phyloP scores from a whole-genome alignment of 2,888 invertebrate genomes.

The Chydorus sphaericus region DNA sequence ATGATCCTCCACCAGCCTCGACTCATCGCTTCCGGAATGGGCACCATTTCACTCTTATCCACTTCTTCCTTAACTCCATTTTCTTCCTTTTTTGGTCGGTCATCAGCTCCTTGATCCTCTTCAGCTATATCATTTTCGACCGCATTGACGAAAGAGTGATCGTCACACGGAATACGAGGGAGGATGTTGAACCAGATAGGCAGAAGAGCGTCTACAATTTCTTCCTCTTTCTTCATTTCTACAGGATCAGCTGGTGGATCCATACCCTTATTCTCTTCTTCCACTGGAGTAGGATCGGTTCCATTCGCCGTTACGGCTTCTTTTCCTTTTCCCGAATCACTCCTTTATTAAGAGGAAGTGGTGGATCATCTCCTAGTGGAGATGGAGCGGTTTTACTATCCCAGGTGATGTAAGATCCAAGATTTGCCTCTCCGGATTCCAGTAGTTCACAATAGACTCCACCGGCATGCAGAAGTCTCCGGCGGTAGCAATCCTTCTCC shows the following conservation, averaged over 20 bases:
- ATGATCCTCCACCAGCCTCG: conserved; percentile 82
- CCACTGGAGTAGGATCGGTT: conserved; percentile 45
- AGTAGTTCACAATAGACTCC: conserved; percentile 83
- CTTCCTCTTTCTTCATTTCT: conserved; percentile 32
- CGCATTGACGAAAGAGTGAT: conserved; percentile 27
- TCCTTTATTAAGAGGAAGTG: neutral
- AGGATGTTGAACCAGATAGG: conserved; percentile 77
- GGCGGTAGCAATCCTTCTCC: conserved; percentile 85
- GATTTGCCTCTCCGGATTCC: conserved; percentile 47
- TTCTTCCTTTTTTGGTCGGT: neutral
- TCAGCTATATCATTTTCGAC: conserved; percentile 11
- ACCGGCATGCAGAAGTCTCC: conserved; percentile 78
- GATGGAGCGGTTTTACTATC: conserved; percentile 9
- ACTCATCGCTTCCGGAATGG: conserved; percentile 43
- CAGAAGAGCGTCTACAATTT: conserved; percentile 29
- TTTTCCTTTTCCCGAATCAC: neutral
- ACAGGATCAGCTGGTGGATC: conserved; percentile 23
- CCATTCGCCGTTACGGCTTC: neutral
- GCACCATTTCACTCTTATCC: conserved; percentile 35
- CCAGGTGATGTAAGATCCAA: conserved; percentile 37
- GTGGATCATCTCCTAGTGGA: conserved; percentile 1
- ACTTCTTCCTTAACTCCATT: neutral
- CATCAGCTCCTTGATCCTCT: neutral
- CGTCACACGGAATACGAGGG: conserved; percentile 58
- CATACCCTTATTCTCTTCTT: conserved; percentile 25